Evolutionary conservation across 2,797 vertebrate species (phyloP), one percentile per base, ranked within the genome.

Genomic region (Eospalax fontanierii): DNA sequence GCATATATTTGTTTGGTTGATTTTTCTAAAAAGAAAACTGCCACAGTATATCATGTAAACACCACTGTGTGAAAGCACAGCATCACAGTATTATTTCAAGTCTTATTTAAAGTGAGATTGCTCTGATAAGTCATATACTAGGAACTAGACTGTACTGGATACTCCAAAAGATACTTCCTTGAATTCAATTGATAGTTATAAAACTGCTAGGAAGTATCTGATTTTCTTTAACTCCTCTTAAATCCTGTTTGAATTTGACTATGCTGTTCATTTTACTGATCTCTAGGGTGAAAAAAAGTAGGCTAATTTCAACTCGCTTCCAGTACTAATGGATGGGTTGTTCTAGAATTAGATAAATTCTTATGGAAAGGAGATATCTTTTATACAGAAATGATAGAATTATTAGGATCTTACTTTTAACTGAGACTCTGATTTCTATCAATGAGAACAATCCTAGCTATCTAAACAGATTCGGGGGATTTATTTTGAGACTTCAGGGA

Each of bases 71-170:
- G 92, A 87, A 96, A 94, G 74, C 7, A 76, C 59, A 33, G 63
- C 50, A 95, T 12, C 57, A 7, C 75, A 96, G 43, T 80, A 54
- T 75, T 89, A 89, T 94, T 86, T 97, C 87, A 97, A 95, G 43
- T 87, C n/a, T 82, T 68, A 22, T n/a, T 81, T 19, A 83, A 93
- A 96, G 76, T 28, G 2, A 1, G n/a, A 93, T 16, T 71, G 63
- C 16, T 83, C 57, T 80, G 15, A 89, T 88, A 76, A 92, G 43
- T 90, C 11, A 12, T 86, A 70, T 30, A 6, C 6, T 74, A 63
- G 74, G 43, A 95, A 33, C 40, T 70, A 71, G 38, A 11, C 54
- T 90, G 14, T 15, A 54, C 0, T 70, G 33, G 70, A 65, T n/a
- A 86, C 9, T 0, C 28, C 19, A 40, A 10, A 59, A 54, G 1